phyloP scores from a whole-genome alignment of 2,888 invertebrate genomes.

The Dryobota labecula region DNA sequence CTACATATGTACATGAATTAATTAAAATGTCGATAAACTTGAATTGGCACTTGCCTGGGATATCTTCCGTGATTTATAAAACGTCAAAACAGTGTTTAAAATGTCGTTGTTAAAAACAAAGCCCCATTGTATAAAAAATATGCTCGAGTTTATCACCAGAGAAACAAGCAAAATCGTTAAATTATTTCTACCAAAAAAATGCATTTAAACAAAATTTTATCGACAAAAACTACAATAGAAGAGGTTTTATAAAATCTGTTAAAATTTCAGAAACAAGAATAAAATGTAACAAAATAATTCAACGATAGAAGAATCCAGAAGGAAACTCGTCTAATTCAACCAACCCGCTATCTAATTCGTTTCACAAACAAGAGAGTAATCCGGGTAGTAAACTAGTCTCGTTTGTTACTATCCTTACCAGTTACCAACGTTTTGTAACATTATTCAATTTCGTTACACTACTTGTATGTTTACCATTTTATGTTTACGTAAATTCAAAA shows the following conservation, averaged over 20 bases:
- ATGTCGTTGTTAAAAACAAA: background rate
- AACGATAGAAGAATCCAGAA: background rate
- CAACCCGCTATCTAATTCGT: conserved; percentile 5
- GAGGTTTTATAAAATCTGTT: background rate
- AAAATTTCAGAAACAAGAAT: background rate
- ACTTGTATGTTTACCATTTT: background rate
- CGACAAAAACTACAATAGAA: background rate
- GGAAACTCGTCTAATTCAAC: conserved; percentile 11
- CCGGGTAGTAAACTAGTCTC: conserved; percentile 10
- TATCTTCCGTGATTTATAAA: background rate
- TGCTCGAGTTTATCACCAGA: background rate
- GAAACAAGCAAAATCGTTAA: background rate
- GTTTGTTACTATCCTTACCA: conserved; percentile 6
- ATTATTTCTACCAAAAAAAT: background rate
- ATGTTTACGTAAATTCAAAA: background rate
- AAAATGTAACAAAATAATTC: conserved; percentile 5
- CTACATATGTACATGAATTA: too few species aligned
- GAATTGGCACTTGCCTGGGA: too few species aligned
- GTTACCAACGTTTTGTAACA: background rate
- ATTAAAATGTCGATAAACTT: background rate
- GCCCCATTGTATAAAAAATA: background rate
- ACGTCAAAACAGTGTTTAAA: background rate
- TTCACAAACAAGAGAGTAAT: conserved; percentile 30
- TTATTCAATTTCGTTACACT: background rate
- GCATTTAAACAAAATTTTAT: background rate